Evolutionary conservation across 2,113 vertebrate species (phyloP).

Genomic region (Dunckerocampus dactyliophorus): DNA sequence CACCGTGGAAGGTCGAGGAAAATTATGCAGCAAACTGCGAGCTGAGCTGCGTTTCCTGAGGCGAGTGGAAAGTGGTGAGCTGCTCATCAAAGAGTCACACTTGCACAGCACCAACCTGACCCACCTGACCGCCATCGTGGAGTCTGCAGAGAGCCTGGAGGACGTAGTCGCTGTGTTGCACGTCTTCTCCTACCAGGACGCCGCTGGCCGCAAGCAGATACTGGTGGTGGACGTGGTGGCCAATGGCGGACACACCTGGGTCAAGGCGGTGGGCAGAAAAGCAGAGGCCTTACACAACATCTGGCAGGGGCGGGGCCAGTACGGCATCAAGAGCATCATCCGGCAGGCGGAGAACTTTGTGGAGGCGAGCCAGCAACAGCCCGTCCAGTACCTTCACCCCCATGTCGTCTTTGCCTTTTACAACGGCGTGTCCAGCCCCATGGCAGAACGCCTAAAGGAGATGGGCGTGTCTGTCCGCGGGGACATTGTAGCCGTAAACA

Average conservation of each 20-base stretch:
- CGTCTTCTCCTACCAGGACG: constrained; percentile 83
- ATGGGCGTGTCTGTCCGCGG: constrained; percentile 91
- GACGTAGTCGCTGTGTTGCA: constrained; percentile 83
- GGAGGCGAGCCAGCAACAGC: constrained; percentile 85
- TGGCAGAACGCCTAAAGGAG: constrained; percentile 82
- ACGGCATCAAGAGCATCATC: constrained; percentile 88
- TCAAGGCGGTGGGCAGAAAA: constrained; percentile 93
- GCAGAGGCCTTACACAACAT: constrained; percentile 95
- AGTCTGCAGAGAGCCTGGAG: constrained; percentile 84
- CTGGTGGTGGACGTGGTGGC: constrained; percentile 94
- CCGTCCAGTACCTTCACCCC: constrained; percentile 86
- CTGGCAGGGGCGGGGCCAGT: constrained; percentile 94
- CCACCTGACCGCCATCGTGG: constrained; percentile 86
- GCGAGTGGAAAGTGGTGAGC: constrained; percentile 83
- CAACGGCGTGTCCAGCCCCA: constrained; percentile 86
- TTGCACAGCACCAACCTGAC: constrained; percentile 95
- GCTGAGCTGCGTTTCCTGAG: constrained; percentile 89
- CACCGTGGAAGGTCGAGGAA: constrained; percentile 85
- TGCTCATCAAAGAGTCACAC: constrained; percentile 88
- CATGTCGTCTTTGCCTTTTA: constrained; percentile 94
- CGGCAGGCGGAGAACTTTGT: constrained; percentile 89
- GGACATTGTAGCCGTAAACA: constrained; percentile 86
- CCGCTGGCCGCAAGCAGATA: constrained; percentile 73
- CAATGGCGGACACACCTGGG: constrained; percentile 87
- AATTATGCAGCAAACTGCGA: constrained; percentile 86